phyloP scores from a whole-genome alignment of 2,113 vertebrate genomes.

The Ariopsis seemanni region DNA sequence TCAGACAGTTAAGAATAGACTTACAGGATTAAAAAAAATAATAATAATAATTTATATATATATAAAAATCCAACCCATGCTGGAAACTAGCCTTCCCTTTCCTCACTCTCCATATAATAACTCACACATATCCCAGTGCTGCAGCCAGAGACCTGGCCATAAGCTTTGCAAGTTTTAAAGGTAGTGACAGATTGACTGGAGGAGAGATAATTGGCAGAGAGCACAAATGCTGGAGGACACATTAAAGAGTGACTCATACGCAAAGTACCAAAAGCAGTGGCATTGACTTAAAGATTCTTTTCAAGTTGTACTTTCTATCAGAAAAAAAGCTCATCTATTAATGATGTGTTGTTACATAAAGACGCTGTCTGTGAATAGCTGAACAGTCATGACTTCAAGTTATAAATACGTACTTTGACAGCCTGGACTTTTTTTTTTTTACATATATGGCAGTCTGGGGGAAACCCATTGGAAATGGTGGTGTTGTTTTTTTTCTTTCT shows the following conservation, averaged over 20 bases:
- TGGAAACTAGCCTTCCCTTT: constrained; percentile 26
- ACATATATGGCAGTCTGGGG: not conserved
- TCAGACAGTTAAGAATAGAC: constrained; percentile 16
- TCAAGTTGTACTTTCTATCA: constrained; percentile 1
- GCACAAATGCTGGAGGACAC: constrained; percentile 46
- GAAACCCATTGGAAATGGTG: not conserved
- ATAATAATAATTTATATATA: not conserved
- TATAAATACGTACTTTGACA: not conserved
- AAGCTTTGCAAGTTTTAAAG: constrained; percentile 39
- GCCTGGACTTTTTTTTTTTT: not conserved
- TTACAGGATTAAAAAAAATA: not conserved
- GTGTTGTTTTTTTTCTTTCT: not conserved
- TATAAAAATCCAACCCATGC: constrained; percentile 22
- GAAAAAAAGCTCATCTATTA: not conserved
- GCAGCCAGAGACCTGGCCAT: constrained; percentile 45
- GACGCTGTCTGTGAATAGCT: constrained; percentile 19
- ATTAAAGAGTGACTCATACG: constrained; percentile 59
- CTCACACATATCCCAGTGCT: constrained; percentile 1
- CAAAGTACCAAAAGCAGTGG: constrained; percentile 49
- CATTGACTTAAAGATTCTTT: constrained; percentile 21
- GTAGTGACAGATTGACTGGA: constrained; percentile 54
- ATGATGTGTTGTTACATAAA: constrained; percentile 17
- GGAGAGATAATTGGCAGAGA: constrained; percentile 54
- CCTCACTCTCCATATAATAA: constrained; percentile 21
- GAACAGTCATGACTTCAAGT: constrained; percentile 30